Percentiles rank a stretch among this genome's conserved stretches.
phyloP scores from a whole-genome alignment of 1,140 invertebrate species.

The Medauroidea extradentata region DNA sequence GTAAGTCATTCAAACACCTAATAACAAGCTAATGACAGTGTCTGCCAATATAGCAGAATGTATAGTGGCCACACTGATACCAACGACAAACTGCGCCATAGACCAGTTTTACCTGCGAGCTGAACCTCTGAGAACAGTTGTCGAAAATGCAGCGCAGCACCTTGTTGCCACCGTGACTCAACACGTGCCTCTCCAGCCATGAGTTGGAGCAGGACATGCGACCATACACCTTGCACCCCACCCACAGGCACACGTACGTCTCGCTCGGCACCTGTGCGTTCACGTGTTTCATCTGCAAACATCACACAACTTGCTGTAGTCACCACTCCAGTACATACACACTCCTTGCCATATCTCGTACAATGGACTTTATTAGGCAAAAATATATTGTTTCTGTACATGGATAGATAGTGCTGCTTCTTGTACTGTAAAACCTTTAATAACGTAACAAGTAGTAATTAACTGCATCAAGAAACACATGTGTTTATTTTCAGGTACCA shows the following conservation, averaged over 20 bases:
- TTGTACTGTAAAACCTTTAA: too few species aligned
- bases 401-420: too few species aligned
- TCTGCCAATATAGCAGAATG: background rate
- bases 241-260: conserved; percentile 87
- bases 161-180: conserved; percentile 89
- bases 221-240: conserved; percentile 91
- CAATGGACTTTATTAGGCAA: too few species aligned
- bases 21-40: background rate
- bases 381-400: too few species aligned
- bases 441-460: too few species aligned
- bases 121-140: conserved; percentile 85
- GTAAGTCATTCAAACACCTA: background rate
- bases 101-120: conserved; percentile 67
- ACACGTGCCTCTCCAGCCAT: conserved; percentile 90
- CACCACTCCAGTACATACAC: too few species aligned
- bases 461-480: too few species aligned
- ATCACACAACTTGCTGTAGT: too few species aligned
- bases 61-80: background rate
- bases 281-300: conserved; percentile 70
- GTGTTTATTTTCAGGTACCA: too few species aligned
- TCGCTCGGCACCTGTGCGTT: conserved; percentile 74
- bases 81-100: conserved; percentile 15
- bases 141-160: conserved; percentile 94
- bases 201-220: conserved; percentile 83
- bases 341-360: too few species aligned